Conservation (phyloP, 2,113 vertebrate species). For the Toxotes chatareus region DNA sequence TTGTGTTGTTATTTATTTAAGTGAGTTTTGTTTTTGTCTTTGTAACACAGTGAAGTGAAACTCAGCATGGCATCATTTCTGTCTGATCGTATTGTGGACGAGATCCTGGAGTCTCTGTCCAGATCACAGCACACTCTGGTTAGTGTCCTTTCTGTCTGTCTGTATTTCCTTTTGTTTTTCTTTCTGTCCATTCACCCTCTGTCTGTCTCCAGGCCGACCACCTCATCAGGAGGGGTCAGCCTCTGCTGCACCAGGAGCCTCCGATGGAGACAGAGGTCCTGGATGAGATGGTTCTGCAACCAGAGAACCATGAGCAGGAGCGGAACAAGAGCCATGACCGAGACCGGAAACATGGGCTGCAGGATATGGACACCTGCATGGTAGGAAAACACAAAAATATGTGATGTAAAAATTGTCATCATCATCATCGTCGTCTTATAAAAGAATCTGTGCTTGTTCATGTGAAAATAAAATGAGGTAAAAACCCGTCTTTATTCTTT, state of each 20-base stretch:
- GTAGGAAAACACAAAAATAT: conserved; percentile 68
- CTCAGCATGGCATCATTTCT: conserved; percentile 93
- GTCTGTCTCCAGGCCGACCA: conserved; percentile 87
- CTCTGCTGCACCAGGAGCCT: conserved; percentile 85
- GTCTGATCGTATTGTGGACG: conserved; percentile 95
- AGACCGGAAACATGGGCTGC: conserved; percentile 80
- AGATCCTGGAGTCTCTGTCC: conserved; percentile 95
- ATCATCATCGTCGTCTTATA: too few species aligned
- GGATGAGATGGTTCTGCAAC: conserved; percentile 86
- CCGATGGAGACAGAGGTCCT: conserved; percentile 84
- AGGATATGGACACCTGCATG: conserved; percentile 89
- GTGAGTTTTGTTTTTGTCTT: background rate
- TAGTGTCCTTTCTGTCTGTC: conserved; percentile 58
- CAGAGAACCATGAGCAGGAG: conserved; percentile 66
- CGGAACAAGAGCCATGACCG: conserved; percentile 80
- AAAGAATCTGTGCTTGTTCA: background rate
- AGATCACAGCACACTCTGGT: conserved; percentile 93
- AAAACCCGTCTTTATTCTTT: conserved; percentile 10
- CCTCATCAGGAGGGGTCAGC: conserved; percentile 85
- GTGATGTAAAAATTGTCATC: background rate
- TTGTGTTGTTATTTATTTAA: background rate
- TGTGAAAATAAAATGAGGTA: background rate
- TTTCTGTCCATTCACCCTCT: background rate
- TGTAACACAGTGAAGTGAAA: conserved; percentile 91
- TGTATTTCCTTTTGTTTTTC: background rate